Percentiles rank a stretch among this genome's conserved stretches.
phyloP scores from a whole-genome alignment of 2,797 vertebrate species.

The Crenichthys baileyi region DNA sequence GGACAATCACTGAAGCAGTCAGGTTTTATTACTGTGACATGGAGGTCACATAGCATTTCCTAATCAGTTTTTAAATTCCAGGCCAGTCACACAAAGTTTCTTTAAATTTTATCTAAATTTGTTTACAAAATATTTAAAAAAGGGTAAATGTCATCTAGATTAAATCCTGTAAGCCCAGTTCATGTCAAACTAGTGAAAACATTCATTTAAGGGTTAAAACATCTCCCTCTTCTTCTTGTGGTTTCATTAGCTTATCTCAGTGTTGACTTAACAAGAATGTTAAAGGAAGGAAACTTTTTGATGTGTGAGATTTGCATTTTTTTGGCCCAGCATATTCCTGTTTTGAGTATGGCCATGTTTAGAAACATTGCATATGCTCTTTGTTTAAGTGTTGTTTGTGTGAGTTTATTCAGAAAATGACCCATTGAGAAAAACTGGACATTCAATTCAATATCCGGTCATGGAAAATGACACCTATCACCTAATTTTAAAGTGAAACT shows the following conservation, averaged over 20 bases:
- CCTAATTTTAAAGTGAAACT: not conserved
- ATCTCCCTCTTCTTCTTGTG: not conserved
- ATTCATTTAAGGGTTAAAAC: not conserved
- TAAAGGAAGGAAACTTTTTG: not conserved
- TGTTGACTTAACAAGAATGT: not conserved
- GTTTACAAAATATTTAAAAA: too few species aligned
- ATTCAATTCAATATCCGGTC: not conserved
- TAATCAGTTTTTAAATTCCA: too few species aligned
- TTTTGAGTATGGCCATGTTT: not conserved
- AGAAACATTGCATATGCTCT: not conserved
- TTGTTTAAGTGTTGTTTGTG: not conserved
- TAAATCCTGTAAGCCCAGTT: not conserved
- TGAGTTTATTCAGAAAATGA: not conserved
- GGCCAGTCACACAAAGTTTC: too few species aligned
- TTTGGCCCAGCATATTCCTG: not conserved
- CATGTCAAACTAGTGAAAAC: not conserved
- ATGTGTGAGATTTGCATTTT: not conserved
- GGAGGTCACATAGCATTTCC: not conserved
- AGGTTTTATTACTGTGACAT: not conserved
- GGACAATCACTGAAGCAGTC: not conserved
- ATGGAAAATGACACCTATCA: not conserved
- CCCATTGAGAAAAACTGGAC: not conserved
- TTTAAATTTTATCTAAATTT: not conserved
- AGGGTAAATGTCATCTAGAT: not conserved
- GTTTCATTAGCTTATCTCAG: not conserved